A percentile compares a stretch with the other conserved stretches of the same genome.
Conservation (phyloP, 2,888 invertebrate genomes). For the Eilema depressum region DNA sequence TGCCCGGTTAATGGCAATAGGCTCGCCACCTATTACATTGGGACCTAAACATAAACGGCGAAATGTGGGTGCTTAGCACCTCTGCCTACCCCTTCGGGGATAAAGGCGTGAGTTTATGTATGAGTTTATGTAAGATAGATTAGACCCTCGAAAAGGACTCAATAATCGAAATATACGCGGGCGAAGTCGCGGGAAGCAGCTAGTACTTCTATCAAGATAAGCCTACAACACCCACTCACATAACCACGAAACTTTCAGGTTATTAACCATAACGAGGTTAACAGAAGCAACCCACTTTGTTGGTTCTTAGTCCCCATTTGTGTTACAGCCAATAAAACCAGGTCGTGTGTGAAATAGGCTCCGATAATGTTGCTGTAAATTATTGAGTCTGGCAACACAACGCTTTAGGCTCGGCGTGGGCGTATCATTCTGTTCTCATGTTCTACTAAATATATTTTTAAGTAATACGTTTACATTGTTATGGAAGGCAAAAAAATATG, state of each 20-base stretch:
- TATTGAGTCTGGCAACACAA: conserved; percentile 2
- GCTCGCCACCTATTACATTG: no score
- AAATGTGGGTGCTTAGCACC: no score
- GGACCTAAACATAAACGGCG: no score
- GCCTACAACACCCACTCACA: neutral
- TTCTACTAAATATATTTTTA: neutral
- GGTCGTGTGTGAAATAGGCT: conserved; percentile 22
- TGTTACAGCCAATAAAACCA: conserved; percentile 10
- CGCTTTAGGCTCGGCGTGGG: neutral
- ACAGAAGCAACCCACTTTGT: neutral
- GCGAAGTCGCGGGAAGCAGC: no score
- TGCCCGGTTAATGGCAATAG: no score
- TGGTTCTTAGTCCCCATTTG: neutral
- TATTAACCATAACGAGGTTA: conserved; percentile 17
- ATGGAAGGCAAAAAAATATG: no score
- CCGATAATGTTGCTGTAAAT: conserved; percentile 9
- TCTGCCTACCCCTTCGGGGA: no score
- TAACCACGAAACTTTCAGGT: conserved; percentile 7
- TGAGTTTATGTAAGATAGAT: no score
- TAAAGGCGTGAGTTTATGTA: no score
- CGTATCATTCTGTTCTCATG: neutral
- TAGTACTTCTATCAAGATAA: no score
- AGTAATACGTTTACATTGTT: neutral
- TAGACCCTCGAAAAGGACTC: no score
- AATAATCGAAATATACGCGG: no score